These are phyloP conservation scores for Hipparchia sbordonii DNA, from an alignment of 2,888 invertebrate species.

Conservation along the genomic window DNA sequence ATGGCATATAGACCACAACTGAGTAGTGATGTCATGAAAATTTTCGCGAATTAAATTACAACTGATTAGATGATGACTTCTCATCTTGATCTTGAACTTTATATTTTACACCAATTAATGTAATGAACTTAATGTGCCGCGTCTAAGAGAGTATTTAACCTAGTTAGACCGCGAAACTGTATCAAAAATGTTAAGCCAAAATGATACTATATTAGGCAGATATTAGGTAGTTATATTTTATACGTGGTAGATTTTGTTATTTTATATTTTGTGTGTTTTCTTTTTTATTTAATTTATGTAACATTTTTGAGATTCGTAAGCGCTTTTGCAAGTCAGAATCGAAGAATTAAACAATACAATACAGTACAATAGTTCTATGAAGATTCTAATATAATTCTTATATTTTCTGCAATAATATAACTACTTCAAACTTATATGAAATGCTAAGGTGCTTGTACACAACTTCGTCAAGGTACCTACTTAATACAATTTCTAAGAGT, in stretches of 20 bases:
- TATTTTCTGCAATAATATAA: neutral
- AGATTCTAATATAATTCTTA: neutral
- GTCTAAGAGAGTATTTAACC: neutral
- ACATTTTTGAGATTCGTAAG: no score
- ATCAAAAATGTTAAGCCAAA: neutral
- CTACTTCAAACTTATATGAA: neutral
- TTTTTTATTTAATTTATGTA: no score
- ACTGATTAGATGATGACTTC: conserved; percentile 11
- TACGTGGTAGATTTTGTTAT: no score
- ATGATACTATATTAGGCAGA: neutral
- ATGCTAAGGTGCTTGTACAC: neutral
- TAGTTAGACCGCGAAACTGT: neutral
- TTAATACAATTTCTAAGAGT: neutral
- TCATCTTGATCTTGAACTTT: conserved; percentile 17
- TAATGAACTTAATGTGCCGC: conserved; percentile 4
- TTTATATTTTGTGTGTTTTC: no score
- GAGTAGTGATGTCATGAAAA: conserved; percentile 18
- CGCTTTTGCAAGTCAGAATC: no score
- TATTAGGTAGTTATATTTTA: neutral
- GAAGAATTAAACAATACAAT: no score
- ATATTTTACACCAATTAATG: conserved; percentile 16
- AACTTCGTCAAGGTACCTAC: neutral
- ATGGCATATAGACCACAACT: neutral
- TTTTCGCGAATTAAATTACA: conserved; percentile 19
- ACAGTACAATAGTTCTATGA: neutral